These are phyloP conservation scores for Proisotoma minuta DNA, from an alignment of 2,888 invertebrate genomes.

Conservation along the genomic window DNA sequence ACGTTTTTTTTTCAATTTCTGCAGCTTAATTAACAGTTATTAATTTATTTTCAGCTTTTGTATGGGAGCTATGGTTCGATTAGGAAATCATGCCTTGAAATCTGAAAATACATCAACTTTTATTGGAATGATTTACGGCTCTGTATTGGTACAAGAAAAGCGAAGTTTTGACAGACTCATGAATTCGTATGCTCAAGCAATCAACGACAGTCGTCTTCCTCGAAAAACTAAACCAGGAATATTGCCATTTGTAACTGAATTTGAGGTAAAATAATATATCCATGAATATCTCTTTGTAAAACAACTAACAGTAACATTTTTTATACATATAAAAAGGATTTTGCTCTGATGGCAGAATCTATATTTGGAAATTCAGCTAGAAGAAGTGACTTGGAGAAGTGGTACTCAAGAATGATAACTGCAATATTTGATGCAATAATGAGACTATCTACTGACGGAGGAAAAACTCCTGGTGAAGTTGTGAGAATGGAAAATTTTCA, in stretches of 20 bases:
- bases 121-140: constrained; percentile 80
- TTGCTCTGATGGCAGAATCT: constrained; percentile 78
- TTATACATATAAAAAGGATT: constrained; percentile 56
- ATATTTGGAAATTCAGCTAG: constrained; percentile 82
- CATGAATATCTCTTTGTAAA: too few relatives aligned
- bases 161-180: constrained; percentile 87
- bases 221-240: constrained; percentile 80
- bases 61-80: constrained; percentile 84
- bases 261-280: too few relatives aligned
- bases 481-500: constrained; percentile 96
- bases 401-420: constrained; percentile 75
- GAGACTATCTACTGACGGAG: constrained; percentile 72
- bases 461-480: constrained; percentile 87
- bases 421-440: constrained; percentile 79
- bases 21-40: not conserved
- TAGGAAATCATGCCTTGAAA: constrained; percentile 88
- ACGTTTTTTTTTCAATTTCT: not conserved
- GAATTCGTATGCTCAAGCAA: constrained; percentile 72
- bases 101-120: constrained; percentile 81
- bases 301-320: too few relatives aligned
- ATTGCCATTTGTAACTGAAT: constrained; percentile 79
- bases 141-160: constrained; percentile 79
- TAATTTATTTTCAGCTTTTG: constrained; percentile 65
- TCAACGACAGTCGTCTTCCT: constrained; percentile 70
- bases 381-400: constrained; percentile 85